Evolutionary conservation across 30 jellyfish, hydroid and myxozoan species (phyloP).

Genomic region (Turritopsis dohrnii): DNA sequence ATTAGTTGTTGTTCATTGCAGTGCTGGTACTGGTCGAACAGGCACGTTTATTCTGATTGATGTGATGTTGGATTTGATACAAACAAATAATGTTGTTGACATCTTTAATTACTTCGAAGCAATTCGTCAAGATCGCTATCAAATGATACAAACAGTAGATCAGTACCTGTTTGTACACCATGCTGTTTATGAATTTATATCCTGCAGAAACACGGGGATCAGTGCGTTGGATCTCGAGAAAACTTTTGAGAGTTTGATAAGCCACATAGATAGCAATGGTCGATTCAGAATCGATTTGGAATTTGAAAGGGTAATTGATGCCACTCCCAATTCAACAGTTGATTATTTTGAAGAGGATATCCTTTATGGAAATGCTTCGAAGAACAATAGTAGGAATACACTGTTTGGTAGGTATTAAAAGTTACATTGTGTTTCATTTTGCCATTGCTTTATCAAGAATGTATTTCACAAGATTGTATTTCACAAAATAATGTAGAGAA

Average conservation of each 20-base stretch:
- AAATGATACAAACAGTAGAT: slow-evolving; percentile 82
- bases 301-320: not conserved
- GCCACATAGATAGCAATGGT: not conserved
- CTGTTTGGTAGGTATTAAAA: slow-evolving; percentile 26
- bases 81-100: slow-evolving; percentile 51
- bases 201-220: slow-evolving; percentile 26
- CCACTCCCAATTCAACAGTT: not conserved
- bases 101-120: slow-evolving; percentile 83
- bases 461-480: no score
- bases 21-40: slow-evolving; percentile 97
- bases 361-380: not conserved
- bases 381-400: slow-evolving; percentile 12
- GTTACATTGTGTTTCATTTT: no score
- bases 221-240: not conserved
- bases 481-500: no score
- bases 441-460: no score
- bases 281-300: not conserved
- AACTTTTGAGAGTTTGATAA: not conserved
- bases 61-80: slow-evolving; percentile 54
- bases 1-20: slow-evolving; percentile 87
- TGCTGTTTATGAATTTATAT: slow-evolving; percentile 25
- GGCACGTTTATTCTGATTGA: slow-evolving; percentile 80
- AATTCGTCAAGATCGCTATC: slow-evolving; percentile 69
- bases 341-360: not conserved
- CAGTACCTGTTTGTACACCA: slow-evolving; percentile 31